These are phyloP conservation scores for Yoshiicerus persimilis DNA, from an alignment of 1,140 invertebrate species.

Conservation along the genomic window DNA sequence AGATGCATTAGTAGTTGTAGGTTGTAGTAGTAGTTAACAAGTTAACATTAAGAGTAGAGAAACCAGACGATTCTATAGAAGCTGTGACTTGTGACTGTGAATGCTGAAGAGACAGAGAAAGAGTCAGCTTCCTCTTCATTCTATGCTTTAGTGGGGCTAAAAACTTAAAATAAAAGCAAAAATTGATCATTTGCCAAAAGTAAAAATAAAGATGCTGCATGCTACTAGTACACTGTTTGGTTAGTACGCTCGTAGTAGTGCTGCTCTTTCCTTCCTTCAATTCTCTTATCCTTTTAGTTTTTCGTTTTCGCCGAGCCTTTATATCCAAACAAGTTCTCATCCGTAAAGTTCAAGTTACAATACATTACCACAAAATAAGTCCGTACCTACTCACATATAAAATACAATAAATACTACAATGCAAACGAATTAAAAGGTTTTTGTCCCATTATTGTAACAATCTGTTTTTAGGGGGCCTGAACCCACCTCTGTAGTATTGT, in stretches of 20 bases:
- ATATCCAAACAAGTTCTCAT: constrained; percentile 26
- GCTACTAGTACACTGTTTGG: no score
- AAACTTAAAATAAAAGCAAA: constrained; percentile 29
- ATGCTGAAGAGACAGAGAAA: neutral
- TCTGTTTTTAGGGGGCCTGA: neutral
- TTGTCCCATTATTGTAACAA: constrained; percentile 19
- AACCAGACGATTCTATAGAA: neutral
- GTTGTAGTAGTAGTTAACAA: no score
- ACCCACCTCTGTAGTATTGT: neutral
- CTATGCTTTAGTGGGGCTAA: constrained; percentile 16
- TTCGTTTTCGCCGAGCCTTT: neutral
- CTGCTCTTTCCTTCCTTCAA: neutral
- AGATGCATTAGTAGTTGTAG: neutral
- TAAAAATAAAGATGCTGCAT: constrained; percentile 42
- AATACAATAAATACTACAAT: neutral
- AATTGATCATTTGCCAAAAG: constrained; percentile 30
- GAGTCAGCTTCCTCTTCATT: neutral
- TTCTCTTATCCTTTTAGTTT: neutral
- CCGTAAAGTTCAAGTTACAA: constrained; percentile 27
- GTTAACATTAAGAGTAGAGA: no score
- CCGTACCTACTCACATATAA: neutral
- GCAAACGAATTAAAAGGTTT: neutral
- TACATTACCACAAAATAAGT: neutral
- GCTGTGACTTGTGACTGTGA: neutral
- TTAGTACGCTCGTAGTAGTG: neutral